Evolutionary conservation across 2,797 vertebrate genomes (phyloP), one percentile per base, ranked within the genome.

Genomic region (Fistularia commersonii): DNA sequence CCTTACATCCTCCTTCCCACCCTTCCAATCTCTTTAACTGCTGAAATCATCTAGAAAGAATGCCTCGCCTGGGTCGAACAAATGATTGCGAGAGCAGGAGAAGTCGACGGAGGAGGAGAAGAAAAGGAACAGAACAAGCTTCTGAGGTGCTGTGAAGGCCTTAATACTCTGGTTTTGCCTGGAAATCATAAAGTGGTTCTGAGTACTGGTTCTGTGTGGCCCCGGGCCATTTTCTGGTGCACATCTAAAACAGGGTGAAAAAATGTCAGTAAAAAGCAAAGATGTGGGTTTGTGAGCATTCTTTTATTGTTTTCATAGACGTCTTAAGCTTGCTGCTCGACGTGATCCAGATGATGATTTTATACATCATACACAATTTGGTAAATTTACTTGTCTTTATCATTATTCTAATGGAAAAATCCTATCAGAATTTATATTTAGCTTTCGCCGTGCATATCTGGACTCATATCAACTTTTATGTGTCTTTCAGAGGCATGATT

Each of bases 31-130:
- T 66, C 46, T 75, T 74, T 71, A 79, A 66, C 68, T 64, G 79
- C 77, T 87, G 85, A 88, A 88, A 85, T 88, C 84, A 88, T 78
- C 59, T 66, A 68, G 70, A 84, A 88, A 79, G 86, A 88, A 89
- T 86, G 84, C 78, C 67, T 77, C 47, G 73, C 82, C 59, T 80
- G 66, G 65, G 66, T 77, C 74, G 72, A 84, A 80, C 80, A 84
- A 81, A 81, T 76, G 81, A 81, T 54, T 69, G 61, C 45, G 73
- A 64, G 66, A 69, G 68, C 50, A 54, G 54, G 46, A 63, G 51
- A 76, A 53, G 64, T 61, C 48, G 54, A 40, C 43, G 39, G 62
- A 67, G 33, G 32, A 66, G 31, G 54, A 64, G 58, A 37, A 57
- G 54, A 67, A 70, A 69, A 68, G 34, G 37, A 72, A 54, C 31